Evolutionary conservation across 2,113 vertebrate genomes (phyloP).

Genomic region (Gavia stellata): DNA sequence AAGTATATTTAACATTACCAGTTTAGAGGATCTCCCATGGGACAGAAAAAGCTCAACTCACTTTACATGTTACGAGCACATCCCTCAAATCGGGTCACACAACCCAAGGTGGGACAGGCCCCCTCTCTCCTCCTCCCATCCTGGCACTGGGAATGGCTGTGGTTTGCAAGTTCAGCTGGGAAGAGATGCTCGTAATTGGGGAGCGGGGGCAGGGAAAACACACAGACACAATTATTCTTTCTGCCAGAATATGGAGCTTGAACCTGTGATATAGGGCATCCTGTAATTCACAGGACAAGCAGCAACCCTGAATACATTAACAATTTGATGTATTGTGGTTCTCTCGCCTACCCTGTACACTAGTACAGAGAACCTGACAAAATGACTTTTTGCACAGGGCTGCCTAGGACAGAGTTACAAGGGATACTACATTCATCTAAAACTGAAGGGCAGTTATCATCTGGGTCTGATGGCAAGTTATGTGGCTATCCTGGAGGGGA

Average conservation of each 20-base stretch:
- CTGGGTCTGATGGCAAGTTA: background rate
- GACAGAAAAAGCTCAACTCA: background rate
- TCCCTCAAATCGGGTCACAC: background rate
- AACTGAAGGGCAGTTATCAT: background rate
- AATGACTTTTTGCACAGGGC: background rate
- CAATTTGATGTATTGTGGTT: background rate
- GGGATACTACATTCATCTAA: background rate
- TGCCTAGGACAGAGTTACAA: background rate
- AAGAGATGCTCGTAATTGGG: background rate
- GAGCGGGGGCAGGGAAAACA: background rate
- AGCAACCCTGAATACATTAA: background rate
- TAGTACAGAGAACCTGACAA: background rate
- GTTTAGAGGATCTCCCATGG: background rate
- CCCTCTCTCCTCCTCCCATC: background rate
- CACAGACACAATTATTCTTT: background rate
- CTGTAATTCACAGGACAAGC: background rate
- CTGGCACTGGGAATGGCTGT: background rate
- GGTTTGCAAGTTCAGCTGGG: background rate
- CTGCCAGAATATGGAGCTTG: background rate
- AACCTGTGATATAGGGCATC: background rate
- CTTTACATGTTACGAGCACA: background rate
- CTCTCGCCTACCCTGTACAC: background rate
- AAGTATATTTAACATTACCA: background rate
- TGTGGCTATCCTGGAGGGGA: accelerated
- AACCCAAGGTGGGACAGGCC: background rate